Evolutionary conservation across 2,888 invertebrate species (phyloP), one percentile per base, ranked within the genome.

Genomic region (Emmelina monodactyla): DNA sequence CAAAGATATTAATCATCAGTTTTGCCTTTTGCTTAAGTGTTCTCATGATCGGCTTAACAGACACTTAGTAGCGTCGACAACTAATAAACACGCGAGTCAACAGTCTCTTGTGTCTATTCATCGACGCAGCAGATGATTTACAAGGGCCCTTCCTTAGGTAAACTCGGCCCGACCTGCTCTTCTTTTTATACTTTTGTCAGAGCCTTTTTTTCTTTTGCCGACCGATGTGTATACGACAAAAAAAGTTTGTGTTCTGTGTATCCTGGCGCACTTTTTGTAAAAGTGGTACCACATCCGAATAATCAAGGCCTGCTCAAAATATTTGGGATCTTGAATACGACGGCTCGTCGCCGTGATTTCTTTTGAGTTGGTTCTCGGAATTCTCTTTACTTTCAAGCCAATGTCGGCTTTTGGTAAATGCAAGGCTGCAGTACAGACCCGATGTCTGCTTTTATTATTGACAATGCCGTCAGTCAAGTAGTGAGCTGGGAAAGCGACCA

Each of bases 91-190:
- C 58, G 62, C 62, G 52, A 76, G 75, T 76, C 75, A 76, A 78
- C 73, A 73, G 58, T 62, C 68, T 65, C 59, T 57, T 62, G 65
- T 62, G 55, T 62, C 62, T 67, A 75, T 76, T 75, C 72, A 71
- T 67, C 63, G 63, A 53, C 57, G 52, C 61, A 62, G 64, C 62
- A 65, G 73, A 78, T 78, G 79, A 78, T 78, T 78, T 79, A 78
- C 76, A 78, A 76, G 79, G 79, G 72, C 66, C 76, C 72, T 72
- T 73, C 62, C 71, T 78, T 78, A 73, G 79, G 79, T 76, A 78
- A 76, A 75, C 73, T 68, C 55, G 62, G 61, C 47, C 59, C 72
- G 71, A 66, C 65, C 69, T 72, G 62, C 60, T 63, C 68, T 72
- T 69, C 75, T 79, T 78, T 76, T 78, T 78, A 70, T 75, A 68